phyloP scores from a whole-genome alignment of 2,888 invertebrate genomes.

The Spilarctia lutea region DNA sequence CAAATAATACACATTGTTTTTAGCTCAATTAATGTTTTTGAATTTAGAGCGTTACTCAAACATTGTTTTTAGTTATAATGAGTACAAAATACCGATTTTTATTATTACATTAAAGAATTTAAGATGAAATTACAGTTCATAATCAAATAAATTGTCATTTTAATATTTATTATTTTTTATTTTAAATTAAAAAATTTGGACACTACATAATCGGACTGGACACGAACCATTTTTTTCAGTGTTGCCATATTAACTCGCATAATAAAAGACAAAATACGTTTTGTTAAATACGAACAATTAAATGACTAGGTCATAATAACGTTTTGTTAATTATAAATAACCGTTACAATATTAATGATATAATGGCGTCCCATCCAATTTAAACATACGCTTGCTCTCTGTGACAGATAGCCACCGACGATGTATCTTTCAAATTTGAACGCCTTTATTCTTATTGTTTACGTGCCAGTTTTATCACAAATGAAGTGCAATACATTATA shows the following conservation, averaged over 20 bases:
- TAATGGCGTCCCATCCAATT: background rate
- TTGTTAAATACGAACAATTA: background rate
- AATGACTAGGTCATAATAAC: constrained; percentile 16
- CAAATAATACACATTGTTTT: background rate
- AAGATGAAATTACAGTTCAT: background rate
- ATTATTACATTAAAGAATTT: background rate
- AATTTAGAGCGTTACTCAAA: too few relatives aligned
- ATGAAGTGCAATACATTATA: too few relatives aligned
- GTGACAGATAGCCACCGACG: too few relatives aligned
- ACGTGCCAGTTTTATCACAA: too few relatives aligned
- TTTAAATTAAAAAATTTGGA: too few relatives aligned
- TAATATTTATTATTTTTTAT: too few relatives aligned
- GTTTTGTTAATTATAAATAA: constrained; percentile 1
- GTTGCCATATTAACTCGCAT: background rate
- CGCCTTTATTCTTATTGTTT: too few relatives aligned
- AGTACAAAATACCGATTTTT: background rate
- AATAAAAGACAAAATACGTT: background rate
- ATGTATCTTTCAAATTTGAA: too few relatives aligned
- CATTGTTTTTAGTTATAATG: background rate
- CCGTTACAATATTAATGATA: constrained; percentile 8
- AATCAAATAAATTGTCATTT: too few relatives aligned
- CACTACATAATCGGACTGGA: background rate
- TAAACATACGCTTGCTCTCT: background rate
- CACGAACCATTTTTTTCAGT: background rate
- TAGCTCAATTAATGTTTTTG: too few relatives aligned